A percentile compares a stretch with the other conserved stretches of the same genome.
Conservation (phyloP, 2,797 vertebrate species). For the Sebastolobus alascanus region DNA sequence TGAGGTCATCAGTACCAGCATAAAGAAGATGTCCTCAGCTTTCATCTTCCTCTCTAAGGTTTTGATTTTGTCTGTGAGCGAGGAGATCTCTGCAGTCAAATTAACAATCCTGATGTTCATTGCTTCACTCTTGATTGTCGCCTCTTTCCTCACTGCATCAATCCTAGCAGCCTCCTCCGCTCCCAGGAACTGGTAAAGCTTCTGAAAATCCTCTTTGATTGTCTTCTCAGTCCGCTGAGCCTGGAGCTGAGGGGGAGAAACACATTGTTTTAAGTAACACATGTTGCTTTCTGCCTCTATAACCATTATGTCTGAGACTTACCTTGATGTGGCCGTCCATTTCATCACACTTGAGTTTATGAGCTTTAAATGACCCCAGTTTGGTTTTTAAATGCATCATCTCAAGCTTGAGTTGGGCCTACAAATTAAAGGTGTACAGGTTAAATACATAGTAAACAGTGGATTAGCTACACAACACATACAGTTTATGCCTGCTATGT, state of each 20-base stretch:
- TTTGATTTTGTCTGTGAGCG: conserved; percentile 16
- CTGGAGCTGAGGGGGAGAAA: conserved; percentile 50
- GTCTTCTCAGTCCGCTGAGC: conserved; percentile 47
- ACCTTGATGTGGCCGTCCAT: conserved; percentile 44
- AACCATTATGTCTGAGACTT: fast-evolving
- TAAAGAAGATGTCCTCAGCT: conserved; percentile 25
- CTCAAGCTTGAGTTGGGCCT: conserved; percentile 18
- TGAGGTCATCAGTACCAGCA: conserved; percentile 43
- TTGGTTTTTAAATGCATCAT: conserved; percentile 25
- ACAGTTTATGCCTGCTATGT: background rate
- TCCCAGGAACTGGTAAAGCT: conserved; percentile 44
- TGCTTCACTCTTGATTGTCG: background rate
- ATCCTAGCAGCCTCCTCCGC: conserved; percentile 45
- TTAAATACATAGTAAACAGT: fast-evolving
- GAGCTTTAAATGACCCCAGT: fast-evolving
- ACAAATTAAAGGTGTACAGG: fast-evolving
- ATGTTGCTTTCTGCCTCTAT: fast-evolving
- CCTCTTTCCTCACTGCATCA: conserved; percentile 43
- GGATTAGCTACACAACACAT: background rate
- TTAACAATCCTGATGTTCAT: conserved; percentile 26
- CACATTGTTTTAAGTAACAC: background rate
- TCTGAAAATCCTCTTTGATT: conserved; percentile 52
- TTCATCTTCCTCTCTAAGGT: background rate
- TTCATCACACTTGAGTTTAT: background rate
- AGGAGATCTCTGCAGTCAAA: conserved; percentile 28